Base-by-base conservation (phyloP, 2,888 invertebrate species). In the Mythimna vitellina region DNA sequence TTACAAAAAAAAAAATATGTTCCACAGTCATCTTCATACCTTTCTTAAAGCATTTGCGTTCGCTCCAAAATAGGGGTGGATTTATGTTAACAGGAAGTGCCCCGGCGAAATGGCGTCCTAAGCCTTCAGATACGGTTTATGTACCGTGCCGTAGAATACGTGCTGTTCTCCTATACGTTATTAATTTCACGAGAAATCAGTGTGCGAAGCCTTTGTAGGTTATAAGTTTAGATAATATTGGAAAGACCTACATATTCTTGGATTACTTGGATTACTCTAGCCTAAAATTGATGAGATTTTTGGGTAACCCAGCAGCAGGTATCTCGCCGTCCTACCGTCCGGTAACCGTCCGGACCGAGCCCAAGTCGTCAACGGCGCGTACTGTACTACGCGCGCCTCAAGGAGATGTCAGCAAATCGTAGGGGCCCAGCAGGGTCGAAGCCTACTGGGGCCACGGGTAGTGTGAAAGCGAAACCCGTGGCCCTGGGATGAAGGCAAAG, bases 1-100 rank as follows among this genome's bases (percentile, higher is more conserved):
- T 29, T 29, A 29, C 3, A 29, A 29, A 29, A 29, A 46, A 86
- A 83, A 85, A 82, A 78, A 73, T 6, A 61, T 65, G 70, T 51
- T 22, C 65, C 73, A 70, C 69, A 83, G 46, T 78, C 82, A 65
- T 81, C 90, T 88, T 82, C 76, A 88, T 79, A 70, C 78, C 77
- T 88, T 85, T 85, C 83, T 62, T 25, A 81, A 79, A 76, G 74
- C 85, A 82, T 80, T 84, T 74, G 78, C 76, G 81, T 83, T 86
- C 88, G 87, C 87, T 89, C 82, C 89, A 86, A 88, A 90, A 91
- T 91, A 89, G 89, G 93, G 94, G 93, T 92, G 93, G 94, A 93
- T 94, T 95, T 94, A 94, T 92, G 94, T 92, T 91, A 93, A 92
- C 92, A 92, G 94, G 94, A 95, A 94, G 94, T 93, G 91, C 89